Percentiles rank a stretch among this genome's conserved stretches.
Conservation (phyloP, 2,113 vertebrate species). For the Erinaceus europaeus region DNA sequence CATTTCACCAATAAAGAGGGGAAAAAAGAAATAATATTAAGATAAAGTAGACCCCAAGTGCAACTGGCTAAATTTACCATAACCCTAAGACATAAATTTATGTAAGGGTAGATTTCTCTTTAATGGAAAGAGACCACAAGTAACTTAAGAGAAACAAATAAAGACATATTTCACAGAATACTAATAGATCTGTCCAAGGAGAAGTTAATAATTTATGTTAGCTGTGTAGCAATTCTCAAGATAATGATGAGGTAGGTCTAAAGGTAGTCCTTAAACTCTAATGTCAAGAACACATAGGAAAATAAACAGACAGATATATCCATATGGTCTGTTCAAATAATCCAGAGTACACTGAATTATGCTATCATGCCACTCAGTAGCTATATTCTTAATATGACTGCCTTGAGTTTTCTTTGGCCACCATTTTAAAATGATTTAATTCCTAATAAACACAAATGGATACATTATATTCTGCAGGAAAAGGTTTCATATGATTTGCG, state of each 20-base stretch:
- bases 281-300: constrained; percentile 17
- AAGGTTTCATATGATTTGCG: constrained; percentile 25
- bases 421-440: constrained; percentile 57
- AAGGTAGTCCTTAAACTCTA: constrained; percentile 27
- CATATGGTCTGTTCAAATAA: constrained; percentile 43
- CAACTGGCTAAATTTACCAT: constrained; percentile 38
- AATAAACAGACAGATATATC: constrained; percentile 54
- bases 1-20: too few relatives aligned
- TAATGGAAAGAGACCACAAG: constrained; percentile 62
- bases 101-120: constrained; percentile 46
- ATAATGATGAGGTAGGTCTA: constrained; percentile 40
- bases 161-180: constrained; percentile 33
- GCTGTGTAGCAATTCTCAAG: constrained; percentile 9
- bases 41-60: constrained; percentile 60
- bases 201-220: constrained; percentile 53
- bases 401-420: not conserved
- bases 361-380: constrained; percentile 13
- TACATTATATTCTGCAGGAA: constrained; percentile 29
- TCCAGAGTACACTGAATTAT: constrained; percentile 42
- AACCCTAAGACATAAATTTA: constrained; percentile 51
- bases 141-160: constrained; percentile 61
- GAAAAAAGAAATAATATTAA: not conserved
- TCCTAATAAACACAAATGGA: constrained; percentile 52
- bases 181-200: constrained; percentile 4
- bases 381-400: constrained; percentile 42